Base-by-base conservation (phyloP, 2,888 invertebrate genomes). In the Azorinus chamasolen region DNA sequence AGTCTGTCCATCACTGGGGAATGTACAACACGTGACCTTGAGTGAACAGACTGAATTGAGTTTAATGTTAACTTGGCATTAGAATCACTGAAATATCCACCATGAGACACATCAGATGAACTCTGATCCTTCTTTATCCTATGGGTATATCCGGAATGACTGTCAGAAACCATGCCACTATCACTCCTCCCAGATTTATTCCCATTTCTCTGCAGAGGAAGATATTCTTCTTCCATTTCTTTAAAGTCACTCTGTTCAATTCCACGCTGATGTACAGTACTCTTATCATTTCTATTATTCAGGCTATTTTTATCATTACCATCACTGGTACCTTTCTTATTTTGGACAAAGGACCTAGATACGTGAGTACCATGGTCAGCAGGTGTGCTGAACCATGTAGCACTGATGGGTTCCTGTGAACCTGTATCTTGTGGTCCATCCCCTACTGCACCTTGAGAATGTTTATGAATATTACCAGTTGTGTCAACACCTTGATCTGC, bases 341-440 rank as follows among this genome's bases (percentile, higher is more conserved):
- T 50, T 18, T 43, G n/a, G 6, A 54, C 61, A 4, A 78, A 69
- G 25, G 83, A 85, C 41, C 64, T 55, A 27, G 75, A 63, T 10
- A 86, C 68, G 64, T 86, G 86, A 16, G 78, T 68, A 10, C 80
- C 83, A 72, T 72, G 74, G 55, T 86, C 76, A 18, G 82, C 86
- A 41, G 86, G 86, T 6, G 86, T 84, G 10, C 27, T 55, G 70
- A 83, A 86, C 86, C 86, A 86, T n/a, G 84, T 79, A 54, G 82
- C 83, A 83, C 71, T 86, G 24, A 71, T 68, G 63, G 61, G 86
- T 73, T 66, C 74, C 37, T 68, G 54, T 14, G 53, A 18, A 6
- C 46, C 32, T 10, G 4, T 32, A 16, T 20, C 43, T 32, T 27
- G 27, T 14, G 24, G 22, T 32, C 32, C 32, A 4, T 32, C 32